Base-by-base conservation (phyloP, 1,140 invertebrate species). In the Linepithema humile region DNA sequence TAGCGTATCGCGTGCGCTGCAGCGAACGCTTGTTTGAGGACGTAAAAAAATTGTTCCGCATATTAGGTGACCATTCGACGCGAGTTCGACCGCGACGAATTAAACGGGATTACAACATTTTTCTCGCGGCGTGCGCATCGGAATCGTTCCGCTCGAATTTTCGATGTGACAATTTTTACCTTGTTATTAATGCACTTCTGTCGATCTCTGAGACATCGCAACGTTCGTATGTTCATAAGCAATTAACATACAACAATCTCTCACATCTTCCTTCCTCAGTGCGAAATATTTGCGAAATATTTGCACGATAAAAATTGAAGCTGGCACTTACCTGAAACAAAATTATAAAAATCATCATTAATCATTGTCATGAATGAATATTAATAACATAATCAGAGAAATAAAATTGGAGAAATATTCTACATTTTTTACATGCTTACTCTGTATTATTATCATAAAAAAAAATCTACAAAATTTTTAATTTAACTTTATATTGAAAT, bases 261-360 rank as follows among this genome's bases (percentile, higher is more conserved):
- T 35, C 17, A 7, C 57, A 38, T 20, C 40, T 60, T 45, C 12
- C 2, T 60, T 45, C 12, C 2, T 60, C 35, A 23, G 26, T 38
- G 38, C 23, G 10, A 55, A 10, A 32, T 69, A 50, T 69, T 35
- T 26, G 32, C 48, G 57, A 60, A 17, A 57, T 57, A 10, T 26
- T 57, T 23, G 7, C 23, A 57, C 23, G 29, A 29, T 23, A 38
- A 10, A 2, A 74, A 29, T 23, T 74, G 53, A 74, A 74, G 35
- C 40, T 29, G 2, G 29, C 57, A 78, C 45, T 78, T 67, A 78
- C 45, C 74, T 78, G 23, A 67, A 78, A 67, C 40, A 67, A 53
- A 78, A 78, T 38, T 74, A 40, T 12, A 67, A 43, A 67, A 78
- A 53, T 67, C 38, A 5, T 20, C n/a, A 67, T 78, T 77, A 77